These are phyloP conservation scores for Callimorpha dominula DNA, from an alignment of 2,888 invertebrate genomes.

Conservation along the genomic window DNA sequence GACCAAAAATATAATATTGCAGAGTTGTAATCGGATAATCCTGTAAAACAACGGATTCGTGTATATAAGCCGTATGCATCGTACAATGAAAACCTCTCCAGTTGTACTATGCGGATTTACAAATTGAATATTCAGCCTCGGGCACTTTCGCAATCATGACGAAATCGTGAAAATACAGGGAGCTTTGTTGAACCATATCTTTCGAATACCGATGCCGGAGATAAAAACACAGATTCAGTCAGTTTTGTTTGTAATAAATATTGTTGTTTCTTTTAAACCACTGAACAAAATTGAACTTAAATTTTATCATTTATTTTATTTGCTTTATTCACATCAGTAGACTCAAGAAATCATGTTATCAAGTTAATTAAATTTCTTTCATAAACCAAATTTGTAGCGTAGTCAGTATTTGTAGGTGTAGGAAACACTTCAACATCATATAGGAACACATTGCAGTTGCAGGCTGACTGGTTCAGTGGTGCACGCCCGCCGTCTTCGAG, in stretches of 20 bases:
- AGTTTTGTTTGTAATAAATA: constrained; percentile 7
- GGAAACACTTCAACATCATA: too few relatives aligned
- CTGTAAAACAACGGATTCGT: background rate
- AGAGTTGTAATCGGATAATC: constrained; percentile 2
- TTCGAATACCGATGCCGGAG: constrained; percentile 12
- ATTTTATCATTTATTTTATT: too few relatives aligned
- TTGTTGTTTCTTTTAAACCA: background rate
- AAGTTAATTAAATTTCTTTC: too few relatives aligned
- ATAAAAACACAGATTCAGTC: constrained; percentile 7
- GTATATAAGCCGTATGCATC: constrained; percentile 6
- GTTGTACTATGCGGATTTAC: constrained; percentile 52
- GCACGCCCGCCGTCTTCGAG: too few relatives aligned
- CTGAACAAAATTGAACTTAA: background rate
- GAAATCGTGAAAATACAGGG: constrained; percentile 42
- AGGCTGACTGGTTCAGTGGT: too few relatives aligned
- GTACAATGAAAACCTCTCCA: constrained; percentile 33
- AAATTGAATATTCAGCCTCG: constrained; percentile 55
- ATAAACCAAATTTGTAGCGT: too few relatives aligned
- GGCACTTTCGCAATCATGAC: constrained; percentile 52
- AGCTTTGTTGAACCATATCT: constrained; percentile 26
- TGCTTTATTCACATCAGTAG: too few relatives aligned
- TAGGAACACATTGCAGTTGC: too few relatives aligned
- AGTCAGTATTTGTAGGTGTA: too few relatives aligned
- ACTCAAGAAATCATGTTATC: too few relatives aligned
- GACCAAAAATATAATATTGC: background rate